phyloP scores from a whole-genome alignment of 2,797 vertebrate genomes.

The Squalus acanthias region DNA sequence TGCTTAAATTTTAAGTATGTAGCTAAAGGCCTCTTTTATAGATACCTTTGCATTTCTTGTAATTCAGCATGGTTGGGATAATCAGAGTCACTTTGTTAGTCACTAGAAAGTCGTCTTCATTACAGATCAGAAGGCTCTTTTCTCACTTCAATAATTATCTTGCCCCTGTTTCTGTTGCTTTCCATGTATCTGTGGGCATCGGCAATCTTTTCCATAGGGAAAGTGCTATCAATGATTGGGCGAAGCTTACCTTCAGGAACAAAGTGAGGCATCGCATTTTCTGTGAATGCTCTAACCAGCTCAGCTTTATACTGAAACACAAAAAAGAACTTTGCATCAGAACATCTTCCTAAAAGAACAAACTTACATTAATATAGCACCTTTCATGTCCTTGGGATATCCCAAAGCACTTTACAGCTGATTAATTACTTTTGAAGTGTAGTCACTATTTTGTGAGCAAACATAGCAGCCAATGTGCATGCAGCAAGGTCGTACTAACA shows the following conservation, averaged over 20 bases:
- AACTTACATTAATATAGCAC: not conserved
- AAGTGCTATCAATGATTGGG: constrained; percentile 65
- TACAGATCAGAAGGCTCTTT: not conserved
- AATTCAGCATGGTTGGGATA: not conserved
- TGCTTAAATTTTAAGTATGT: not conserved
- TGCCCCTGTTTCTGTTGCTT: constrained; percentile 68
- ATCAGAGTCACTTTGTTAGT: not conserved
- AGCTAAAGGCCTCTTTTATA: not conserved
- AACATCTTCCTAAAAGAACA: not conserved
- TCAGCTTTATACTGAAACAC: constrained; percentile 67
- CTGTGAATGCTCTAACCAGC: constrained; percentile 65
- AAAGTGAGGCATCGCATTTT: constrained; percentile 62
- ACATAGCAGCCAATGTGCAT: not conserved
- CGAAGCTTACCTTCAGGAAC: constrained; percentile 48
- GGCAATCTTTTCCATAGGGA: constrained; percentile 56
- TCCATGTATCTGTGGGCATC: constrained; percentile 73
- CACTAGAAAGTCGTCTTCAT: not conserved
- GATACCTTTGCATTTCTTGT: not conserved
- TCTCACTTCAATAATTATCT: constrained; percentile 62
- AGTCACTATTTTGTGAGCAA: not conserved
- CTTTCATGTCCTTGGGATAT: too few relatives aligned
- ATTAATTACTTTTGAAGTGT: not conserved
- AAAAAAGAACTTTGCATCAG: not conserved
- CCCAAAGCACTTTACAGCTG: not conserved
- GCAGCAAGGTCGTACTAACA: not conserved